Base-by-base conservation (phyloP, 2,888 invertebrate genomes). In the Chirona hameri region DNA sequence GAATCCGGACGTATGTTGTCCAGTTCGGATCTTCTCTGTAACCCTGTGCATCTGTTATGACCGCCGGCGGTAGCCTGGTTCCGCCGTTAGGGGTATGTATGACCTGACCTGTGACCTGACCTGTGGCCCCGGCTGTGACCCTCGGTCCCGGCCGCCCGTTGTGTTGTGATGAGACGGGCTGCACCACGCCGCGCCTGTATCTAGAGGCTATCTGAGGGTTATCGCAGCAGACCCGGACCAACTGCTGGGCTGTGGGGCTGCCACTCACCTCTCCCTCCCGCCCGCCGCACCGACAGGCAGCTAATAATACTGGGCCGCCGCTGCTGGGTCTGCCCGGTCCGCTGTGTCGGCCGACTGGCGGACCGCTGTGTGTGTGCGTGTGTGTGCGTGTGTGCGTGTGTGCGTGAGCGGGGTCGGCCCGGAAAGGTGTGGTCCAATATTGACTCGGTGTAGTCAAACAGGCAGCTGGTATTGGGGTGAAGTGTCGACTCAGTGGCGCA, bases 221-320 rank as follows among this genome's bases (percentile, higher is more conserved):
- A 72, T 72, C 72, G 29, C 18, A 9, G 65, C 2, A 27, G 72
- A 72, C 72, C 29, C 31, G 72, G 31, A 12, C 2, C 65, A 7
- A 39, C 39, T 39, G 39, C 39, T 7, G 39, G 39, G 39, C 39
- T 5, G 39, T 39, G 39, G 39, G 7, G 39, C 39, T 39, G 39
- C 39, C 39, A 39, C 39, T 39, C 39, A 39, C 4, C 7, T 39
- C 39, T 39, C 39, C 39, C 65, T 27, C 65, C 14, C 65, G 1
- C 7, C 39, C 39, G 7, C 39, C 39, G n/a, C 39, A 27, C 65
- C 27, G 65, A 12, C 65, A 21, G 60, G 3, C 60, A 3, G 65
- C 65, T 69, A 69, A 69, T 69, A 69, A 27, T 69, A 69, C 65
- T 27, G 65, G 1, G 60, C n/a, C 60, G 60, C n/a, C 60, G 60